Base-by-base conservation (phyloP, 2,113 vertebrate genomes). In the Dasyprocta punctata region DNA sequence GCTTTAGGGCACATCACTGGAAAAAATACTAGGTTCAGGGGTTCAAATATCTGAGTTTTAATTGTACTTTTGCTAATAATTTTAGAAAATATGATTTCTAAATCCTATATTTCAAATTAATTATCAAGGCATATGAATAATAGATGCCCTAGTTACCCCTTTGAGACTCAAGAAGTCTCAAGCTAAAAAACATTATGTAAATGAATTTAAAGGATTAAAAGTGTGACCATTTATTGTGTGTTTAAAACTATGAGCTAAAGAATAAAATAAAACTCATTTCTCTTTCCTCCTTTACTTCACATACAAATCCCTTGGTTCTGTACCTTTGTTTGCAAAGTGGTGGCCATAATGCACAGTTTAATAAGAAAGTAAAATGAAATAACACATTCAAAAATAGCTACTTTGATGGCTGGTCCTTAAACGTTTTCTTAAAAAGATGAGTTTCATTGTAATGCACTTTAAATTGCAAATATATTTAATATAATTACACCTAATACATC, bases 201-300 rank as follows among this genome's bases (percentile, higher is more conserved):
- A 77, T 94, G 16, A 28, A 3, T 87, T 83, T 77, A 84, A 84
- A 91, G 36, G 92, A 38, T 44, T 88, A 67, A 88, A 88, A 84
- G 16, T 36, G 13, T 33, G n/a, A 67, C 5, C 1, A 41, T n/a
- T 58, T 44, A 49, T 49, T 89, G 47, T 60, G 0, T 73, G 41
- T 12, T 71, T 78, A 16, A 71, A 92, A 63, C 94, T 63, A 80
- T 80, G 22, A 24, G 1, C 12, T 69, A 52, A 14, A 56, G 19
- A 91, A 1, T 7, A 22, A 82, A 83, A 87, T 87, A 60, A 65
- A 71, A 77, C 28, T 36, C 47, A n/a, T 41, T 92, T 54, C 69
- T 44, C 44, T 90, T 54, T 67, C 4, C 28, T 73, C 10, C 49
- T 85, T 36, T 75, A 81, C 10, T 19, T 89, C 41, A 65, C 12